Conservation (phyloP, 2,797 vertebrate genomes). For the Phylloscopus collybita region DNA sequence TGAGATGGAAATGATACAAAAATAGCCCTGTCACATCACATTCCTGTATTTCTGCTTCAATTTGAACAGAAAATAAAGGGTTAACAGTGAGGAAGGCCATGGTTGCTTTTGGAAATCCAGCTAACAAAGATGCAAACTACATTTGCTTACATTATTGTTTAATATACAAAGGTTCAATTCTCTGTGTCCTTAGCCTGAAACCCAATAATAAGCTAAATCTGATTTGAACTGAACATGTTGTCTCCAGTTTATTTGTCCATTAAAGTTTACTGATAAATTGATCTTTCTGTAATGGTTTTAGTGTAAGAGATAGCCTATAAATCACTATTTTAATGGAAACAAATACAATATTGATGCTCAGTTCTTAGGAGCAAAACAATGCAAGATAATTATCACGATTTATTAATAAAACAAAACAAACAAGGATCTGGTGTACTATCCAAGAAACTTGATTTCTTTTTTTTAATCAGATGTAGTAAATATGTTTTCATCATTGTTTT, state of each 20-base stretch:
- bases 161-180: constrained; percentile 6
- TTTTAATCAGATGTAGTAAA: constrained; percentile 36
- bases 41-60: neutral
- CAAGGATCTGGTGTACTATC: neutral
- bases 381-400: constrained; percentile 15
- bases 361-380: neutral
- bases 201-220: constrained; percentile 23
- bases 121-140: neutral
- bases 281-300: constrained; percentile 49
- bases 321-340: constrained; percentile 44
- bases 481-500: constrained; percentile 3
- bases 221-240: constrained; percentile 55
- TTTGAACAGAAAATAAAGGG: neutral
- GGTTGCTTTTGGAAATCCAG: neutral
- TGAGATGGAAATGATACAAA: neutral
- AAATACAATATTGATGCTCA: constrained; percentile 30
- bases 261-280: constrained; percentile 53
- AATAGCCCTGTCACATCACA: neutral
- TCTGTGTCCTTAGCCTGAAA: constrained; percentile 18
- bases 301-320: constrained; percentile 15
- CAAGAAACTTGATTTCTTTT: neutral
- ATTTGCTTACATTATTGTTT: constrained; percentile 20
- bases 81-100: neutral
- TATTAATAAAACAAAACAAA: constrained; percentile 50
- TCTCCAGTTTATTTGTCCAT: constrained; percentile 57